A percentile compares a stretch with the other conserved stretches of the same genome.
phyloP scores from a whole-genome alignment of 2,888 invertebrate species.

The Dasysyrphus tricinctus region DNA sequence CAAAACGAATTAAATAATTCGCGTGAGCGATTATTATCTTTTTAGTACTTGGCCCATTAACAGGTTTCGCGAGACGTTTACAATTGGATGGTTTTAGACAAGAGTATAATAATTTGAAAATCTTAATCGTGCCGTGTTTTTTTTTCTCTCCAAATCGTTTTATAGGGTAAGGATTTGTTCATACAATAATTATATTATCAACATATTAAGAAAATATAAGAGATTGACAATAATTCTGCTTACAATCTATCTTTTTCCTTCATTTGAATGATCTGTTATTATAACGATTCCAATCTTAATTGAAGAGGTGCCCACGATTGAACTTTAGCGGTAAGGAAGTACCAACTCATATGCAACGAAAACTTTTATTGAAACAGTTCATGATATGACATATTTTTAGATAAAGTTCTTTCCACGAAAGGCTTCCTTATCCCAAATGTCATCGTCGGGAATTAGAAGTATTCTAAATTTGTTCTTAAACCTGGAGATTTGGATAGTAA shows the following conservation, averaged over 20 bases:
- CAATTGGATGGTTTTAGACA: slow-evolving; percentile 57
- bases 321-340: no score
- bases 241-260: neutral
- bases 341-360: no score
- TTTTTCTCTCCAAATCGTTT: neutral
- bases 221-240: neutral
- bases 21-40: slow-evolving; percentile 68
- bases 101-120: slow-evolving; percentile 45
- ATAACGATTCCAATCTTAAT: no score
- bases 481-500: no score
- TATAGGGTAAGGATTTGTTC: neutral
- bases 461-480: no score
- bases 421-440: no score
- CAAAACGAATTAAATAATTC: slow-evolving; percentile 59
- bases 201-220: neutral
- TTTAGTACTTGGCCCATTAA: slow-evolving; percentile 64
- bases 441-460: no score
- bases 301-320: no score
- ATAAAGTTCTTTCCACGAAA: no score
- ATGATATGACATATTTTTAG: no score
- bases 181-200: neutral
- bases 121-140: neutral
- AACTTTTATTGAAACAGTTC: no score
- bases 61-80: slow-evolving; percentile 63
- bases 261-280: no score